These are phyloP conservation scores for Pogona vitticeps DNA, from an alignment of 2,113 vertebrate species.

Conservation along the genomic window DNA sequence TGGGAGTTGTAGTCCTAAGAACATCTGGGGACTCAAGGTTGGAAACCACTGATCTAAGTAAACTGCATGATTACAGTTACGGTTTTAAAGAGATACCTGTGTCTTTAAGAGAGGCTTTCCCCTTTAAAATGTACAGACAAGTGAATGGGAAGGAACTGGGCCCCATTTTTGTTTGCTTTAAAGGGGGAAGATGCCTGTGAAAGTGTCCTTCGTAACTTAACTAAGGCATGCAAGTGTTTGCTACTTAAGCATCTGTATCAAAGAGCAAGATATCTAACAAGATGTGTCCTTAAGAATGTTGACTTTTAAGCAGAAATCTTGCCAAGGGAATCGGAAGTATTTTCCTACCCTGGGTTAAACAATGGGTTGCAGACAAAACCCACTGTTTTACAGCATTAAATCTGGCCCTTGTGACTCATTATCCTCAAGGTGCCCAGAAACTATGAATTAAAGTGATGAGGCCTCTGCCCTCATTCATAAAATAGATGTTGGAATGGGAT, in stretches of 20 bases:
- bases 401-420: background rate
- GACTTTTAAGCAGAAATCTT: background rate
- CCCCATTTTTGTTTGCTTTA: background rate
- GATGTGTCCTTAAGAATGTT: background rate
- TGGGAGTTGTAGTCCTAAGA: no score
- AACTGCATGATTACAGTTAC: background rate
- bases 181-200: background rate
- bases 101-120: background rate
- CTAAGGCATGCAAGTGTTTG: background rate
- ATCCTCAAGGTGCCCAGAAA: background rate
- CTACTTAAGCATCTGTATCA: background rate
- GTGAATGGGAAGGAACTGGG: background rate
- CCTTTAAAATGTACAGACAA: background rate
- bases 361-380: background rate
- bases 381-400: background rate
- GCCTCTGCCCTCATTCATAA: background rate
- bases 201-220: background rate
- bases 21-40: no score
- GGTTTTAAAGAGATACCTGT: background rate
- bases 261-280: background rate
- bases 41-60: background rate
- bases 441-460: background rate
- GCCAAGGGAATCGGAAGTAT: slow-evolving; percentile 1
- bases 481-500: background rate
- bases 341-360: background rate